Evolutionary conservation across 2,113 vertebrate species (phyloP), one percentile per base, ranked within the genome.

Genomic region (Gavia stellata): DNA sequence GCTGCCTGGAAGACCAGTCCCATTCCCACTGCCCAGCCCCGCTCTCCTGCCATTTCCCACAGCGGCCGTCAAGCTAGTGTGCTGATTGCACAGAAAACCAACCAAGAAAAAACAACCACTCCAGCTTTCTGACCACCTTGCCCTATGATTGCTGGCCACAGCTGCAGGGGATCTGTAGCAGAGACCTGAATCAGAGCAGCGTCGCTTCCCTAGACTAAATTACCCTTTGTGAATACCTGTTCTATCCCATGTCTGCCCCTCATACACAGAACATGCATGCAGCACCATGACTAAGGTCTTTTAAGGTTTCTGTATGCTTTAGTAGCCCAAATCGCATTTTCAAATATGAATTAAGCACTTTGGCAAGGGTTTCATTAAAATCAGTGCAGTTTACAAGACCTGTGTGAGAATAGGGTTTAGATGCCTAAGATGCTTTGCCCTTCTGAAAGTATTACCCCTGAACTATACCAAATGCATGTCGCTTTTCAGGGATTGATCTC

Each of bases 11-110:
- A 31, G 29, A 8, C 26, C 49, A 50, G 33, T 59, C 21, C 70
- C 0, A 0, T 58, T 82, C n/a, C 77, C 40, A 38, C 71, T 1
- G 0, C 21, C 29, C 75, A 77, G 42, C 38, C 38, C 26, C 25
- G 4, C 33, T 55, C 59, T 34, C 34, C 49, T 52, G 29, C 21
- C 2, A 0, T 29, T 88, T 67, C 72, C 61, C 55, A 38, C 47
- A 50, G 42, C 0, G 0, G n/a, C 33, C 0, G 2, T 61, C 52
- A 28, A 44, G 53, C 42, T 34, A 18, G 28, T 24, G 34, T 40
- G 42, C 36, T 29, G 49, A 13, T 21, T 2, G 1, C 31, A 45
- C 33, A 36, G 61, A 70, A 63, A 58, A 70, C 29, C 34, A 17
- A 45, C 40, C 33, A 55, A 38, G 33, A 12, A 61, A 14, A 44